A percentile compares a stretch with the other conserved stretches of the same genome.
phyloP scores from a whole-genome alignment of 2,888 invertebrate species.

The Lepidocyrtoides sp. region DNA sequence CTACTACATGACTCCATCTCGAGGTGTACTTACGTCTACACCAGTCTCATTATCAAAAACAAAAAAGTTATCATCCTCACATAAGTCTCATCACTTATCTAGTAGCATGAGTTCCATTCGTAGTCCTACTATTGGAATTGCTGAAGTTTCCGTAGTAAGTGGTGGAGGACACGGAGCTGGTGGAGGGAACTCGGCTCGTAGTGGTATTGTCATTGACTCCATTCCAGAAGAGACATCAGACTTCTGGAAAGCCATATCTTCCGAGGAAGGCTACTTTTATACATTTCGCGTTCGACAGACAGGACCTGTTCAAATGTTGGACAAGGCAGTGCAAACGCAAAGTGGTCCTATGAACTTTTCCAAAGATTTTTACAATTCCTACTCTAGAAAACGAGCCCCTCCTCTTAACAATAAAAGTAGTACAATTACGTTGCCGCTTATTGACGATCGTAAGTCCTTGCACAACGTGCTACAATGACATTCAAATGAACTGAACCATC shows the following conservation, averaged over 20 bases:
- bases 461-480: constrained; percentile 69
- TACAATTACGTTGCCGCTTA: constrained; percentile 79
- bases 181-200: constrained; percentile 59
- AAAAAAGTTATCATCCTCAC: constrained; percentile 46
- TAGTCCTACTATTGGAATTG: constrained; percentile 63
- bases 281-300: constrained; percentile 85
- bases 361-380: constrained; percentile 74
- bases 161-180: constrained; percentile 14
- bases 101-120: constrained; percentile 77
- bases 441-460: constrained; percentile 80
- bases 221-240: constrained; percentile 82
- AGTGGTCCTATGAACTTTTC: constrained; percentile 80
- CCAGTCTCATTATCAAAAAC: constrained; percentile 78
- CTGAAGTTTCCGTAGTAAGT: constrained; percentile 72
- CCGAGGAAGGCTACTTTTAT: constrained; percentile 84
- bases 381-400: constrained; percentile 69
- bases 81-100: constrained; percentile 63
- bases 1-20: constrained; percentile 76
- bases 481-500: constrained; percentile 64
- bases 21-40: constrained; percentile 80
- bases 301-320: constrained; percentile 85
- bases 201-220: constrained; percentile 80
- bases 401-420: constrained; percentile 75
- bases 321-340: constrained; percentile 84
- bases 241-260: constrained; percentile 83